Evolutionary conservation across 2,888 invertebrate genomes (phyloP), one percentile per base, ranked within the genome.

Genomic region (Ormia ochracea): DNA sequence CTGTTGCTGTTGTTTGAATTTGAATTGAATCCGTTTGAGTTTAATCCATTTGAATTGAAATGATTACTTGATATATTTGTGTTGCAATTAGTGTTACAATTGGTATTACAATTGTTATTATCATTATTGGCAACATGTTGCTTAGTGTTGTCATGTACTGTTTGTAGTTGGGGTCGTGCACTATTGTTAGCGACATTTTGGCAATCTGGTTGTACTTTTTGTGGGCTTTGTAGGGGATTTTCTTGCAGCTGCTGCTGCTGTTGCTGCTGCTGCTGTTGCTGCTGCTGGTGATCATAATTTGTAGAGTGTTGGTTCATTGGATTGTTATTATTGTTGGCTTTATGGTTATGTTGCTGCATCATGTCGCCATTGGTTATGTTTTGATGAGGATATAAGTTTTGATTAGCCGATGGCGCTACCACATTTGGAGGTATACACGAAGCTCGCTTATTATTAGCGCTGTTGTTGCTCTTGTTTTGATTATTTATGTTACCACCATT

Each of bases 71-170:
- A 31, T 38, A 50, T 14, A 65, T 75, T 79, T 28, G 50, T 52
- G 33, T 70, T 63, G 19, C 70, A 73, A 54, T 54, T 72, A 56
- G 43, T 26, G 33, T 66, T 66, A 66, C 54, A 66, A 54, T 33
- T 56, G 10, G 63, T 36, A 63, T 73, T 73, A 68, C 80, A 76
- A 68, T 70, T 66, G 48, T 61, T 83, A 41, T 69, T 81, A 78
- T 68, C 79, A 45, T 74, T 75, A 33, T 61, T 75, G 45, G 26
- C 59, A 59, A 45, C 41, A 81, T 85, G 78, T 79, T 87, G 87
- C 82, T 83, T 88, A 54, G 85, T 70, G 83, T 85, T 85, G 83
- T 85, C 83, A 82, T 85, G 79, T 68, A 78, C 82, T 70, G 58
- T 83, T 83, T 19, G 85, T 79, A 76, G 65, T 33, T 69, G 69